phyloP scores from a whole-genome alignment of 2,113 vertebrate species.

The Oreotragus oreotragus region DNA sequence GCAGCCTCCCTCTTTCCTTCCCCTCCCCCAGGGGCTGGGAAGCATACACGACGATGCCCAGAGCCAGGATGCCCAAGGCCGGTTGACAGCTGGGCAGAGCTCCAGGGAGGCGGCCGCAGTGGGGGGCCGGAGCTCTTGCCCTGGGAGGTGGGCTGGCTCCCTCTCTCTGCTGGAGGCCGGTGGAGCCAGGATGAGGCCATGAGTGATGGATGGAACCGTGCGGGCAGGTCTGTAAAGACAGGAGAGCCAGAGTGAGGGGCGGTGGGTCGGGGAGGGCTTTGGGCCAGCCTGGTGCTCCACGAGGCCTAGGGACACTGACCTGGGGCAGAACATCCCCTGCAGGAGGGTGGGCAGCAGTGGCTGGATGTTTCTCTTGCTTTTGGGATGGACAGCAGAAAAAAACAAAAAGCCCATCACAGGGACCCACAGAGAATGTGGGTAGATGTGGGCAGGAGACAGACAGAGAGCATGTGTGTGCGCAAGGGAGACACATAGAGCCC shows the following conservation, averaged over 20 bases:
- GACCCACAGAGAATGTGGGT: slow-evolving; percentile 55
- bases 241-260: not conserved
- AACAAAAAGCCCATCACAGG: slow-evolving; percentile 68
- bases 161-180: slow-evolving; percentile 53
- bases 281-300: not conserved
- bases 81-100: slow-evolving; percentile 56
- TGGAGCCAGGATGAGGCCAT: slow-evolving; percentile 69
- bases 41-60: slow-evolving; percentile 52
- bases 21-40: slow-evolving; percentile 37
- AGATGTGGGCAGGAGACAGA: slow-evolving; percentile 67
- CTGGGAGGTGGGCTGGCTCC: slow-evolving; percentile 41
- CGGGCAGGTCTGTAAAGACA: slow-evolving; percentile 62
- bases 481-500: not conserved
- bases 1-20: slow-evolving; percentile 38
- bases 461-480: slow-evolving; percentile 29
- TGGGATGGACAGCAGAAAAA: slow-evolving; percentile 70
- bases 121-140: slow-evolving; percentile 42
- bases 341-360: slow-evolving; percentile 70
- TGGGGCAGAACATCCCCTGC: slow-evolving; percentile 57
- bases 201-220: slow-evolving; percentile 74
- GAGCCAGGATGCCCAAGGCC: slow-evolving; percentile 41
- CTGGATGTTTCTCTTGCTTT: slow-evolving; percentile 64
- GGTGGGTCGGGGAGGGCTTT: not conserved
- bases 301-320: slow-evolving; percentile 43
- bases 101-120: slow-evolving; percentile 58